Conservation (phyloP, 2,888 invertebrate genomes). For the Apodemia duryi region DNA sequence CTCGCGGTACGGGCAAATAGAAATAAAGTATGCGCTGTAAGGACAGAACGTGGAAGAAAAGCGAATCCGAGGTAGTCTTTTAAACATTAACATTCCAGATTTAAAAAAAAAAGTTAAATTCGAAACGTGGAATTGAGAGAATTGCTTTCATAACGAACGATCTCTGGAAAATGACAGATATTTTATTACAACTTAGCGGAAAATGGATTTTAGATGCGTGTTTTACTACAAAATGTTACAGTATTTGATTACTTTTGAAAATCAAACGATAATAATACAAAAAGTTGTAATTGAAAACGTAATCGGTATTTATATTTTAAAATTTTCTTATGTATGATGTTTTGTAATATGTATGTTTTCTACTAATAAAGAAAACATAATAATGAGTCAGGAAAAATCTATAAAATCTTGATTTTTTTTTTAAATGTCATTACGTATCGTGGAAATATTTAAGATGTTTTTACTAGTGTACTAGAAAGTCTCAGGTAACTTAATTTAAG, state of each 20-base stretch:
- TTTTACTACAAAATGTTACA: background rate
- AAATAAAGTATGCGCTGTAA: constrained; percentile 75
- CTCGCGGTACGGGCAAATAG: constrained; percentile 72
- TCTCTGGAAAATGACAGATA: constrained; percentile 16
- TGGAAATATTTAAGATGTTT: no score
- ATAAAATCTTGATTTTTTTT: no score
- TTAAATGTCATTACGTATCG: no score
- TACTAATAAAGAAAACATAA: no score
- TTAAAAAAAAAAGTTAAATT: constrained; percentile 16
- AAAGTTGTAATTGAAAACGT: no score
- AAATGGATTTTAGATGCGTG: background rate
- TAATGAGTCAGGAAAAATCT: no score
- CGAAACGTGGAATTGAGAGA: constrained; percentile 17
- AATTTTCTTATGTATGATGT: no score
- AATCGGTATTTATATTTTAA: no score
- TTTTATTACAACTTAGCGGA: background rate
- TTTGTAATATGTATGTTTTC: no score
- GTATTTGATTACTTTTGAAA: background rate
- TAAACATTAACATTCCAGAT: constrained; percentile 13
- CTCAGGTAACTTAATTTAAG: no score
- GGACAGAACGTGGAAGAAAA: constrained; percentile 66
- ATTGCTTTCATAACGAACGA: constrained; percentile 18
- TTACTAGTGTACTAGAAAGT: no score
- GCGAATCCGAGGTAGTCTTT: constrained; percentile 33
- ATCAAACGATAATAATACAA: no score